A percentile compares a stretch with the other conserved stretches of the same genome.
These are phyloP conservation scores for Peromyscus nudipes DNA, from an alignment of 2,797 vertebrate species.

Conservation along the genomic window DNA sequence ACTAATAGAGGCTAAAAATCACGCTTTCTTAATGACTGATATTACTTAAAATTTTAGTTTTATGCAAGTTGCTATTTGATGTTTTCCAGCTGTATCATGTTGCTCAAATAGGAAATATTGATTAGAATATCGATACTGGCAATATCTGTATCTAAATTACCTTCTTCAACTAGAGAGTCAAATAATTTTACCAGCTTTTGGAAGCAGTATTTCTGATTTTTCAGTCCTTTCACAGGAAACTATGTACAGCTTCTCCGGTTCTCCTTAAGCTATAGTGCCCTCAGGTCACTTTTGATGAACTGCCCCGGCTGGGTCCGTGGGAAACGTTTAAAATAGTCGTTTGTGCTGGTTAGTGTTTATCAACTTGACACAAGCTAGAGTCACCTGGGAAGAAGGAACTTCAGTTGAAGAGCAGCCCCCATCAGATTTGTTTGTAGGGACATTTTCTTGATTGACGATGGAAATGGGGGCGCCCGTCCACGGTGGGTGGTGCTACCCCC, in stretches of 20 bases:
- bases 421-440: not conserved
- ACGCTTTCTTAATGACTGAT: conserved; percentile 36
- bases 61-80: conserved; percentile 12
- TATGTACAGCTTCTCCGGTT: not conserved
- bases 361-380: not conserved
- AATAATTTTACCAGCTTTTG: conserved; percentile 44
- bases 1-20: not conserved
- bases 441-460: not conserved
- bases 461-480: not conserved
- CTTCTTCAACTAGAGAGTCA: conserved; percentile 49
- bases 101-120: not conserved
- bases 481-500: not conserved
- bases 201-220: not conserved
- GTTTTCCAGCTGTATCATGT: not conserved
- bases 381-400: not conserved
- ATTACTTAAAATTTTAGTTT: conserved; percentile 50
- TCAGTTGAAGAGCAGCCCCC: not conserved
- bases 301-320: conserved; percentile 5
- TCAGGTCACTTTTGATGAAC: not conserved
- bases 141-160: conserved; percentile 39
- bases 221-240: not conserved
- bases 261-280: not conserved
- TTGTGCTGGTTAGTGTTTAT: not conserved
- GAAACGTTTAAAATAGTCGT: conserved; percentile 12
- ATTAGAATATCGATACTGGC: not conserved